Percentiles rank a stretch among this genome's conserved stretches.
phyloP scores from a whole-genome alignment of 2,113 vertebrate genomes.

The Albula goreensis region DNA sequence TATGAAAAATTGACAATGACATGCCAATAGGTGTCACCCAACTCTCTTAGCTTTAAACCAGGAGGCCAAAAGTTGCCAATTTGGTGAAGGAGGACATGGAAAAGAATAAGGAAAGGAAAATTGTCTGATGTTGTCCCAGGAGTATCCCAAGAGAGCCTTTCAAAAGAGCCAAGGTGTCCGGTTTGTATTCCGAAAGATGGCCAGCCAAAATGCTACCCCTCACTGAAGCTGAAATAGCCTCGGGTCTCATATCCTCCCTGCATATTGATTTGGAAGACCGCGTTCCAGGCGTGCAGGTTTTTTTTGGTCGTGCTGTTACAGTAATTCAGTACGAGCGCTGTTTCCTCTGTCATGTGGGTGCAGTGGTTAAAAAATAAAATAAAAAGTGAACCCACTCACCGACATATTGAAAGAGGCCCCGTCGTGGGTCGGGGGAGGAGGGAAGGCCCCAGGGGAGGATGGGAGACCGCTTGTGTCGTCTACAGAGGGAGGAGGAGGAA shows the following conservation, averaged over 20 bases:
- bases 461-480: conserved; percentile 64
- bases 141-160: neutral
- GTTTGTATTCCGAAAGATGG: neutral
- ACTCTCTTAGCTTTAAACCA: conserved; percentile 41
- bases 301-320: neutral
- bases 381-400: too few species aligned
- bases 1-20: conserved; percentile 41
- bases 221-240: neutral
- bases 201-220: neutral
- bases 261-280: neutral
- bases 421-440: conserved; percentile 55
- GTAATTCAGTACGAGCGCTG: neutral
- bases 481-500: conserved; percentile 75
- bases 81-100: too few species aligned
- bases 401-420: neutral
- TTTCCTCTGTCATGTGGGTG: neutral
- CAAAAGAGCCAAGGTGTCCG: neutral
- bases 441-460: conserved; percentile 61
- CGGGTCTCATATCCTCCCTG: neutral
- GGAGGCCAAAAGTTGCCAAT: too few species aligned
- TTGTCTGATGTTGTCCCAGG: neutral
- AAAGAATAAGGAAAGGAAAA: neutral
- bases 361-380: too few species aligned
- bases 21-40: conserved; percentile 69
- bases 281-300: neutral